phyloP scores from a whole-genome alignment of 2,113 vertebrate species.

The Pseudois nayaur region DNA sequence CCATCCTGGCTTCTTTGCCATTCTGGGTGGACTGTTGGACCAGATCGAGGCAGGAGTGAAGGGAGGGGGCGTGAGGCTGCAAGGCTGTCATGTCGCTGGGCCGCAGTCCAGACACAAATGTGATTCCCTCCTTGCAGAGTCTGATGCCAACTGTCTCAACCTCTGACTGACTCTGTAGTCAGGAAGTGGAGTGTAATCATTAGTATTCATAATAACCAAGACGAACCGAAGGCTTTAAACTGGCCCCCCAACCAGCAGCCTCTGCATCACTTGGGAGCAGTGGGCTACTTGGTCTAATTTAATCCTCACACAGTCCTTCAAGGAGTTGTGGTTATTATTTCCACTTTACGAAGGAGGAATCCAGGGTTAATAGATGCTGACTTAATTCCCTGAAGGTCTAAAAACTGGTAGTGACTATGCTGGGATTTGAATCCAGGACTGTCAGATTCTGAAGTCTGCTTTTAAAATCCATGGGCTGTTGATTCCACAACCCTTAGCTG shows the following conservation, averaged over 20 bases:
- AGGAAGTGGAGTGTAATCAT: not conserved
- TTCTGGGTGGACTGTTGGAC: not conserved
- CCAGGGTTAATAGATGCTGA: not conserved
- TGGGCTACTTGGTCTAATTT: not conserved
- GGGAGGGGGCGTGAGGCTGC: no score
- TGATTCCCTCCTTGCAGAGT: not conserved
- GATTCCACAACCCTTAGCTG: not conserved
- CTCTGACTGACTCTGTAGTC: not conserved
- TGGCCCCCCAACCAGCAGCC: rapidly evolving
- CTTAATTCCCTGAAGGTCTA: not conserved
- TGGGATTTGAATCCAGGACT: not conserved
- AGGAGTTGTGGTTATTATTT: not conserved
- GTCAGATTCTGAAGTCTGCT: not conserved
- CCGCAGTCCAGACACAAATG: not conserved
- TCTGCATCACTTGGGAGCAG: not conserved
- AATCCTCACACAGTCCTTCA: not conserved
- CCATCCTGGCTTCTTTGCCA: not conserved
- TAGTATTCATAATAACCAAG: not conserved
- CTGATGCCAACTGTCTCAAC: not conserved
- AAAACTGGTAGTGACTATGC: not conserved
- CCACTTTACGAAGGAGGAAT: not conserved
- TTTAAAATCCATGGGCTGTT: not conserved
- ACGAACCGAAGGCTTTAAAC: not conserved
- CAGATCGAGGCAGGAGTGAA: not conserved
- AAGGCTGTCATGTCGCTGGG: not conserved